Conservation (phyloP, 2,113 vertebrate genomes). For the Prochilodus magdalenae region DNA sequence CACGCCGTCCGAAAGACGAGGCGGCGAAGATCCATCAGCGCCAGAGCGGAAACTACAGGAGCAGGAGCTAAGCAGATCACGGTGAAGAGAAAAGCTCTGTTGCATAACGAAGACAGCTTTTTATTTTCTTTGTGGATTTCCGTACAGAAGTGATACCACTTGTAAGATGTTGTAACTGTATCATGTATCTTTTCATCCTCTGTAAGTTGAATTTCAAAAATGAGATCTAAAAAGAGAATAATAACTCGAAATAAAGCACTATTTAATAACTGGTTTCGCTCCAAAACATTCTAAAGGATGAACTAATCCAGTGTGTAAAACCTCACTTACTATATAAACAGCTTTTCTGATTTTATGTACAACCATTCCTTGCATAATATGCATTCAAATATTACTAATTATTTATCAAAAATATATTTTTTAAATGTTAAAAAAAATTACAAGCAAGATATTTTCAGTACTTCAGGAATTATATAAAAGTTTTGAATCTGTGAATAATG, state of each 20-base stretch:
- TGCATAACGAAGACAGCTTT: conserved; percentile 13
- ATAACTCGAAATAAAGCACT: conserved; percentile 75
- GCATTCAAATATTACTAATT: too few species aligned
- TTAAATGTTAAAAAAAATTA: too few species aligned
- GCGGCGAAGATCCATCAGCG: neutral
- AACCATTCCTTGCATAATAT: too few species aligned
- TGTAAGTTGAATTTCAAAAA: conserved; percentile 77
- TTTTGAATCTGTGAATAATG: too few species aligned
- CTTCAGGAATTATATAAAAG: too few species aligned
- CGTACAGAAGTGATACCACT: conserved; percentile 66
- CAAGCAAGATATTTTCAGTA: too few species aligned
- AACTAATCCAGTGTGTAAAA: neutral
- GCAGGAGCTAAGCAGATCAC: conserved; percentile 9
- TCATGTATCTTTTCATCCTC: conserved; percentile 75
- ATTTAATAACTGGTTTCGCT: conserved; percentile 63
- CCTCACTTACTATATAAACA: too few species aligned
- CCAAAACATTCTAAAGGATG: neutral
- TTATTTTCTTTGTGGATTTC: conserved; percentile 37
- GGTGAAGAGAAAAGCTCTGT: neutral
- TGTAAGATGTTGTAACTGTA: conserved; percentile 82
- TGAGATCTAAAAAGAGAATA: conserved; percentile 67
- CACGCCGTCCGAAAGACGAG: neutral
- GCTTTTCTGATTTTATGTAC: too few species aligned
- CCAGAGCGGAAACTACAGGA: neutral
- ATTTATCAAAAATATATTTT: too few species aligned